Percentiles rank a stretch among this genome's conserved stretches.
These are phyloP conservation scores for Muntiacus muntjak DNA, from an alignment of 2,113 vertebrate genomes.

Conservation along the genomic window DNA sequence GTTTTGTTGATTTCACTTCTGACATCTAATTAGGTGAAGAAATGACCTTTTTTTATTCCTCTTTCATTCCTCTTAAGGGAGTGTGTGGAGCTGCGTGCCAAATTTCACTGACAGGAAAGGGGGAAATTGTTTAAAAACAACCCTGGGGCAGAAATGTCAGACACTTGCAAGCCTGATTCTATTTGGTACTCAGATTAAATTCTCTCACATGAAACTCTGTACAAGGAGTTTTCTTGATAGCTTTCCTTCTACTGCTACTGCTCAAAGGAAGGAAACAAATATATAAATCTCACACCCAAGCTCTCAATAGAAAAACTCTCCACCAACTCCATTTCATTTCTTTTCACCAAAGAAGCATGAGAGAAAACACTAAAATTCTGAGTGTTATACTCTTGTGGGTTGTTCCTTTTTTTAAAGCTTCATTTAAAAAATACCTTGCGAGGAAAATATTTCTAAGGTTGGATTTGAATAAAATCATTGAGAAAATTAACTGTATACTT, in stretches of 20 bases:
- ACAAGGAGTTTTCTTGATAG: neutral
- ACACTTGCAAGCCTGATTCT: neutral
- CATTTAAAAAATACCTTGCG: neutral
- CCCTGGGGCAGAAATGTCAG: neutral
- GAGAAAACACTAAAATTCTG: neutral
- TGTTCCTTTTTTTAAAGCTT: neutral
- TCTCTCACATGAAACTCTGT: neutral
- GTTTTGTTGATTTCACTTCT: neutral
- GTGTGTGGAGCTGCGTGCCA: neutral
- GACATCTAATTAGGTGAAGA: neutral
- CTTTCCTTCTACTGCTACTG: neutral
- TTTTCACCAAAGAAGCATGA: neutral
- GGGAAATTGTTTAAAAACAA: neutral
- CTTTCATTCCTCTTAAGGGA: neutral
- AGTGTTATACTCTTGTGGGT: neutral
- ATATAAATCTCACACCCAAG: neutral
- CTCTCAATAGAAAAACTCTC: neutral
- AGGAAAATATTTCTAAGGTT: neutral
- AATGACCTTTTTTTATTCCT: neutral
- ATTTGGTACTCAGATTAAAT: constrained; percentile 11
- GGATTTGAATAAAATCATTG: constrained; percentile 13
- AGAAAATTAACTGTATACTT: constrained; percentile 44
- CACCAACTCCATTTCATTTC: neutral
- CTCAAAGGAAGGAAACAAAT: neutral
- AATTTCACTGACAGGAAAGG: neutral